phyloP scores from a whole-genome alignment of 2,888 invertebrate species.

The Podabrus alpinus region DNA sequence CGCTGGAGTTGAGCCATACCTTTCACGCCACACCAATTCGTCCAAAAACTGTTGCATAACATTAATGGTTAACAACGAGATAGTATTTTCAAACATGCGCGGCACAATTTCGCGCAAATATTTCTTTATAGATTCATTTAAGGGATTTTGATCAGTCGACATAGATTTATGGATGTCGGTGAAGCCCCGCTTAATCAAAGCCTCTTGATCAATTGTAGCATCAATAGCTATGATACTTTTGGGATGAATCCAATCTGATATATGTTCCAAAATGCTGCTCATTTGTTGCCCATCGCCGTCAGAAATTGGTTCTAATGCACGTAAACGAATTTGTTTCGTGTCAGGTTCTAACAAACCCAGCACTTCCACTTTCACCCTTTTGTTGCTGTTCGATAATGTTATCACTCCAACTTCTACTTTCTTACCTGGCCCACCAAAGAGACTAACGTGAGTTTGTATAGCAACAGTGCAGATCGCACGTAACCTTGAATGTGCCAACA shows the following conservation, averaged over 20 bases:
- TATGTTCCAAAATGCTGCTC: constrained; percentile 79
- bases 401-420: constrained; percentile 82
- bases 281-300: constrained; percentile 78
- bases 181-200: constrained; percentile 79
- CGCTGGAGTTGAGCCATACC: constrained; percentile 76
- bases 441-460: constrained; percentile 74
- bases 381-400: constrained; percentile 67
- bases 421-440: constrained; percentile 73
- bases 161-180: constrained; percentile 70
- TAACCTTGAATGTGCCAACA: constrained; percentile 71
- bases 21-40: constrained; percentile 86
- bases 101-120: constrained; percentile 84
- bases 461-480: constrained; percentile 80
- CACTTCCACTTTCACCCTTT: constrained; percentile 84
- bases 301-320: constrained; percentile 80
- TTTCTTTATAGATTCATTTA: constrained; percentile 72
- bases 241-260: constrained; percentile 78
- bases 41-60: constrained; percentile 91
- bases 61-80: constrained; percentile 78
- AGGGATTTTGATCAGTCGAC: constrained; percentile 55
- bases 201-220: constrained; percentile 80
- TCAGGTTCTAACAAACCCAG: constrained; percentile 79
- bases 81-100: constrained; percentile 87
- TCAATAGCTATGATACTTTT: constrained; percentile 80
- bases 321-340: constrained; percentile 73